Conservation (phyloP, 35 echinoderm and acorn worm species). For the Heliocidaris tuberculata region DNA sequence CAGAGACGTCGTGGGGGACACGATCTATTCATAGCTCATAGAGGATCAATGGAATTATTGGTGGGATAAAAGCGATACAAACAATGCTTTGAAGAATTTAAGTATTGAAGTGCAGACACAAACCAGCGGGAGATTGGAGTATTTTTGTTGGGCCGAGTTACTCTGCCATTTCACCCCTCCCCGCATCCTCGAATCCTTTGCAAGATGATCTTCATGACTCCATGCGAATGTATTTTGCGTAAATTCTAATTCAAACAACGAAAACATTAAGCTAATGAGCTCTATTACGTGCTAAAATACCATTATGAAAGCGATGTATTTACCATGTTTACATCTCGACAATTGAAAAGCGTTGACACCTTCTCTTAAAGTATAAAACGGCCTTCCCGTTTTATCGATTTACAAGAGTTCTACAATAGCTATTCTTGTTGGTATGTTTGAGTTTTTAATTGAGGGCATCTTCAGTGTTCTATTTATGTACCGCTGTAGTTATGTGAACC, state of each 20-base stretch:
- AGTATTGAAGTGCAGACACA: background rate
- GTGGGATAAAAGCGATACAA: background rate
- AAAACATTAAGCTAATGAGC: background rate
- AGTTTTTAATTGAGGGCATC: background rate
- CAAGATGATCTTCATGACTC: background rate
- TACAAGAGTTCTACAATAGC: background rate
- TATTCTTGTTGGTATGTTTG: slow-evolving; percentile 4
- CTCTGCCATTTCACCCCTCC: too few relatives aligned
- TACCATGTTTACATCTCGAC: background rate
- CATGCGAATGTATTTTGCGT: background rate
- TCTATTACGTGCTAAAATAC: background rate
- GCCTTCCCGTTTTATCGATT: background rate
- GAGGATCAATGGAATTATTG: background rate
- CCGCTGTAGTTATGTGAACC: background rate
- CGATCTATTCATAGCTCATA: background rate
- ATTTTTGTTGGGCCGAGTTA: background rate
- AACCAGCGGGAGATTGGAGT: background rate
- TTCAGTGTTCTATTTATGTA: background rate
- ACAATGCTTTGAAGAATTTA: background rate
- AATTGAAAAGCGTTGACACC: background rate
- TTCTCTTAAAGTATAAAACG: background rate
- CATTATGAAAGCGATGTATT: background rate
- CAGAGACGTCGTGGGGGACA: background rate
- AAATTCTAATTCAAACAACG: background rate
- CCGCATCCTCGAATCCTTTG: too few relatives aligned